Evolutionary conservation across 1,140 invertebrate genomes (phyloP), one percentile per base, ranked within the genome.

Genomic region (Drosophila pachea): DNA sequence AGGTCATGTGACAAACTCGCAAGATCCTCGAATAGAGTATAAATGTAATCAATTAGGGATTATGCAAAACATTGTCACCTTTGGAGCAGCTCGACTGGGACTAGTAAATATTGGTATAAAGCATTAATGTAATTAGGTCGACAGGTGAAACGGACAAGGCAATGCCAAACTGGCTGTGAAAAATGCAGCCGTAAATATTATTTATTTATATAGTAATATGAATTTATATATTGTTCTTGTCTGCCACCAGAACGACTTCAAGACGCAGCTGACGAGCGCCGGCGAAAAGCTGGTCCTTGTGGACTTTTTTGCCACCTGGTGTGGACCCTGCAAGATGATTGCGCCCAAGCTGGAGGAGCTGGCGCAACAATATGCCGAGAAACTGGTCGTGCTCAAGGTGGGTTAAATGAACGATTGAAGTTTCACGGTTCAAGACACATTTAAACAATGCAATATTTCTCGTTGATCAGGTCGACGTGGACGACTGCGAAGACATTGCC

Each of bases 261-360:
- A 94, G 62, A 88, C 82, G 29, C 93, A 95, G 89, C 90, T 98
- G 50, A 88, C 90, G 0, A 93, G 94, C 68, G 95, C 96, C 40
- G 96, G 95, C 11, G 91, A 92, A 12, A 95, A 95, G 82, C 90
- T 99, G 76, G 94, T 99, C 29, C 93, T 99, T 22, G 93, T 99
- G 59, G 97, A 98, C 87, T 96, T 97, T 89, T 94, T 93, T 90
- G 88, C 88, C 71, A 82, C 92, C 54, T 97, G 95, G 95, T 96
- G 95, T 90, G 97, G 97, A 0, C 98, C 98, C 8, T 99, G 98
- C 91, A 97, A 96, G 90, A 92, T 94, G 90, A 98, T 99, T 90
- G 93, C 94, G 5, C 98, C 98, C 5, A 94, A 93, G 78, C 88
- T 95, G 45, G 93, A 94, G 66, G 93, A 94, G 82, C 88, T 94